Conservation (phyloP, 92 coral and sea anemone species). For the Porites rus region DNA sequence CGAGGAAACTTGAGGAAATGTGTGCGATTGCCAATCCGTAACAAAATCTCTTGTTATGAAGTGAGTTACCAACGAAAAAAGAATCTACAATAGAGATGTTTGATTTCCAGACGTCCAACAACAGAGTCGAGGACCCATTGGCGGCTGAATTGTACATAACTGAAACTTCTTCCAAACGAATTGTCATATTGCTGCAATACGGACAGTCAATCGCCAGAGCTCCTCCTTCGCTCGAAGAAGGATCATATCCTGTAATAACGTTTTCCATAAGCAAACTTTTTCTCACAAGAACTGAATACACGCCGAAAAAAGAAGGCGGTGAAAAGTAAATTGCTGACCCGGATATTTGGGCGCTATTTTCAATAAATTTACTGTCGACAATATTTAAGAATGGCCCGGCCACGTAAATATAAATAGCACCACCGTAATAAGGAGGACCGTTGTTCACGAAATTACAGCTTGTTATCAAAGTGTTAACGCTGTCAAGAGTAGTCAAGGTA, state of each 20-base stretch:
- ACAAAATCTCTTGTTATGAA: not conserved
- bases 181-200: not conserved
- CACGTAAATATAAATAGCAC: not conserved
- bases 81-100: slow-evolving; percentile 11
- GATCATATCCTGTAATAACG: not conserved
- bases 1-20: not conserved
- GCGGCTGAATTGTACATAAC: not conserved
- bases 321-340: slow-evolving; percentile 10
- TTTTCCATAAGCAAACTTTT: not conserved
- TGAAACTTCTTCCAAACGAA: not conserved
- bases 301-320: too few relatives aligned
- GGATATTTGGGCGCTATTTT: slow-evolving; percentile 6
- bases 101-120: not conserved
- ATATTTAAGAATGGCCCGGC: not conserved
- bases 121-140: not conserved
- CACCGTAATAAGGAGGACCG: not conserved
- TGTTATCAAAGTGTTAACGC: not conserved
- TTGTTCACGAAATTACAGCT: slow-evolving; percentile 4
- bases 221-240: not conserved
- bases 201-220: not conserved
- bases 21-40: not conserved
- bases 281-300: not conserved
- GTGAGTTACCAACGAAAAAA: slow-evolving; percentile 2
- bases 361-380: slow-evolving; percentile 1
- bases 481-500: not conserved